Base-by-base conservation (phyloP, 2,888 invertebrate species). In the Eupeodes latifasciatus region DNA sequence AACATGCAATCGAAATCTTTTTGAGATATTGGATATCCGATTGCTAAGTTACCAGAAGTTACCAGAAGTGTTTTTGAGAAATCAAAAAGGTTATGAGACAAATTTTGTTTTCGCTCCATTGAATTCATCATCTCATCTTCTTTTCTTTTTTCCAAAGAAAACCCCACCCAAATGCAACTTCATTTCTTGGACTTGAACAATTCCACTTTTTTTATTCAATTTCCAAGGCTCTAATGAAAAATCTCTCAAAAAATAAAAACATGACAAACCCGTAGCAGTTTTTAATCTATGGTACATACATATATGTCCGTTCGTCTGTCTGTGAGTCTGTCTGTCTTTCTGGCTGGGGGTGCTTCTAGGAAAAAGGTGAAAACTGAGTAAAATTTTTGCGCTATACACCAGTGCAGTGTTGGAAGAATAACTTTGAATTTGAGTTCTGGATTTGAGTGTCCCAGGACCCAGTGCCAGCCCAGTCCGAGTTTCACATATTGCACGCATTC, bases 401-500 rank as follows among this genome's bases (percentile, higher is more conserved):
- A 27, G 27, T 66, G 12, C 62, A 47, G 9, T 40, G 44, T 61
- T 47, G 44, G 53, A 76, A 36, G 14, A 44, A 76, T 76, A 34
- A 36, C 44, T 76, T 47, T 47, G 49, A 74, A n/a, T 74, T 74
- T 47, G 19, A 81, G 76, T 69, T 75, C 34, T 75, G 51, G 47
- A 44, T 71, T 64, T 71, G 55, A 47, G 12, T 27, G 27, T 47
- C 16, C 5, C 62, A n/a, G 19, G 47, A 27, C 66, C 27, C 10
- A 11, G 16, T 11, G 2, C 19, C 11, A n/a, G 16, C 16, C 36
- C 53, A 40, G 40, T 53, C 36, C 53, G 10, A 53, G 57, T 69
- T 40, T 66, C 78, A 78, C 82, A 79, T 83, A 83, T 79, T 79
- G 69, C 67, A 79, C 66, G 79, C 79, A 79, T 74, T 83, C 53